Evolutionary conservation across 2,888 invertebrate genomes (phyloP), one percentile per base, ranked within the genome.

Genomic region (Protula sp.): DNA sequence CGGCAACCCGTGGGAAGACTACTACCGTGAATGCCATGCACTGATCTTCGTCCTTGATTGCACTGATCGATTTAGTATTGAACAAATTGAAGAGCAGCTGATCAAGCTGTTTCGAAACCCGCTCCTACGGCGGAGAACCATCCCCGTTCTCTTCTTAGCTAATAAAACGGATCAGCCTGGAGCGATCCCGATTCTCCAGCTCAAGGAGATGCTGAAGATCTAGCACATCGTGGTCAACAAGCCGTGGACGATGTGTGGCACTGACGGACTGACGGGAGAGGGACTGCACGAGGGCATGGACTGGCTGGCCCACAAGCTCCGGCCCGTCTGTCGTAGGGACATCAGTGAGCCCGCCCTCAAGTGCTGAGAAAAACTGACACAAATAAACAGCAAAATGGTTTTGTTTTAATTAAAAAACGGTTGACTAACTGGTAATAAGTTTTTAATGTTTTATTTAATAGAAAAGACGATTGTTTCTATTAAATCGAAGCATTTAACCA

Each of bases 31-130:
- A 74, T 91, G 93, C 62, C 88, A 94, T 76, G 97, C 92, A 5
- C 87, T 97, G 70, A 89, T 97, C 70, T 97, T 94, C 82, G 93
- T 97, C 2, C 89, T 95, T 52, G 95, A 97, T 81, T 89, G 92
- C 64, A 89, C 91, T 57, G 95, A 97, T 80, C 74, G 77, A 55
- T 84, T 95, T 73, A 84, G 95, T 62, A 85, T 95, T 64, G 92
- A 93, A 68, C 94, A 95, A 52, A 92, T 91, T 0, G 90, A 90
- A 76, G 94, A 94, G 80, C 95, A 97, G 83, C 79, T 97, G 72
- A 90, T 92, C 77, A 86, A 92, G 75, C 82, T 94, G 72, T 83
- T 94, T 55, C 88, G 91, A 70, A 93, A 94, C 84, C 63, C 63
- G 1, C 54, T 57, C 14, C 90, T 91, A 0, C 91, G 92, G 76